Conservation (phyloP, 2,113 vertebrate species). For the Psammodynastes pulverulentus region DNA sequence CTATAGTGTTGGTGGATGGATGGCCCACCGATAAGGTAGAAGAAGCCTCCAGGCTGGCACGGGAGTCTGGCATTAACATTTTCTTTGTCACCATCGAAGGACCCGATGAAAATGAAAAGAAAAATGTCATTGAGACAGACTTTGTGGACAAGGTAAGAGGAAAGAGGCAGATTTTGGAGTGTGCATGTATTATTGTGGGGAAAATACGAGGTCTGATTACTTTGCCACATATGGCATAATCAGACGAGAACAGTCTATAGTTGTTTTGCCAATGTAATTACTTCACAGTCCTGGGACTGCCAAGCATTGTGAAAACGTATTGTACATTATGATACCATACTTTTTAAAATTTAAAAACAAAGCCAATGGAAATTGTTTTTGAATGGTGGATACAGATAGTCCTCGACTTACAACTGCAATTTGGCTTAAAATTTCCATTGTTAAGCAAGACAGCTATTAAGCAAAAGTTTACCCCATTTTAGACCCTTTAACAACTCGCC, state of each 20-base stretch:
- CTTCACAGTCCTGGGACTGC: background rate
- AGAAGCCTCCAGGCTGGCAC: slow-evolving; percentile 86
- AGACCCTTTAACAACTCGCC: too few species aligned
- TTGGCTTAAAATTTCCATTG: background rate
- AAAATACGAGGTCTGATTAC: background rate
- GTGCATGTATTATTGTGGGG: rapidly evolving
- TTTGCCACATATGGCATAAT: background rate
- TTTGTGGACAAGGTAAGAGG: slow-evolving; percentile 94
- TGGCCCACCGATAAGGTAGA: slow-evolving; percentile 95
- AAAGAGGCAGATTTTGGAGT: background rate
- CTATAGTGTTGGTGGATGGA: slow-evolving; percentile 89
- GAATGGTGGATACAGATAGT: background rate
- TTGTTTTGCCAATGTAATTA: background rate
- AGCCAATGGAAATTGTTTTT: background rate
- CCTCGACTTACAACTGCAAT: background rate
- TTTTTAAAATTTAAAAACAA: background rate
- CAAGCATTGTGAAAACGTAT: background rate
- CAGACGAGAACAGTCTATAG: background rate
- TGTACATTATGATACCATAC: background rate
- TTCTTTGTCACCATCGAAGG: slow-evolving; percentile 97
- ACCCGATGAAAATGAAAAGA: slow-evolving; percentile 84
- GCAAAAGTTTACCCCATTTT: too few species aligned
- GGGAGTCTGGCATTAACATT: slow-evolving; percentile 96
- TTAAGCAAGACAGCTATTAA: background rate
- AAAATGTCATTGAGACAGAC: slow-evolving; percentile 80